Evolutionary conservation across 2,888 invertebrate genomes (phyloP).

Genomic region (Mechanitis mazaeus): DNA sequence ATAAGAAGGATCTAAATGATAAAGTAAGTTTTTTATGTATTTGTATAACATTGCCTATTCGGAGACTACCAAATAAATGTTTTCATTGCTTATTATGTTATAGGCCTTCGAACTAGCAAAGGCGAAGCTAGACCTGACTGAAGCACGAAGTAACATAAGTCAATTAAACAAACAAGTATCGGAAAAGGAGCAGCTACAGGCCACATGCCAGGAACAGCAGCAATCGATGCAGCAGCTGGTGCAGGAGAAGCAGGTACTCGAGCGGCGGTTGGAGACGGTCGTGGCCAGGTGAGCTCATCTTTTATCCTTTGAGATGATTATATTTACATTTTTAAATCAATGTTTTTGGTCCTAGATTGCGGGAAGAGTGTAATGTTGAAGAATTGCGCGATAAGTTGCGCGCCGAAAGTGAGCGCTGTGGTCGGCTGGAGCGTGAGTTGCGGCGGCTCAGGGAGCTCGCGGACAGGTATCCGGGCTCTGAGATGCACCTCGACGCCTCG

Average conservation of each 20-base stretch:
- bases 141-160: conserved; percentile 62
- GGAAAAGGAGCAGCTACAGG: conserved; percentile 43
- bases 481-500: too few relatives aligned
- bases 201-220: conserved; percentile 28
- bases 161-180: conserved; percentile 67
- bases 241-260: conserved; percentile 43
- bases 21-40: conserved; percentile 45
- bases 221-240: conserved; percentile 38
- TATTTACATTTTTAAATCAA: too few relatives aligned
- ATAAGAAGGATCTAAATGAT: conserved; percentile 69
- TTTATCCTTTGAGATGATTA: background rate
- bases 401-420: conserved; percentile 61
- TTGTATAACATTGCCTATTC: background rate
- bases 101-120: conserved; percentile 73
- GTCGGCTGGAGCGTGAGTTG: conserved; percentile 65
- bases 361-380: conserved; percentile 59
- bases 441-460: conserved; percentile 63
- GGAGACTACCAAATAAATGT: background rate
- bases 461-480: conserved; percentile 48
- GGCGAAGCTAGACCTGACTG: conserved; percentile 67
- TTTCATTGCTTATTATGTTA: background rate
- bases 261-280: conserved; percentile 43
- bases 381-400: conserved; percentile 67
- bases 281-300: conserved; percentile 40
- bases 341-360: conserved; percentile 38